A percentile compares a stretch with the other conserved stretches of the same genome.
Evolutionary conservation across 1,140 invertebrate genomes (phyloP).

Genomic region (Hyles vespertilio): DNA sequence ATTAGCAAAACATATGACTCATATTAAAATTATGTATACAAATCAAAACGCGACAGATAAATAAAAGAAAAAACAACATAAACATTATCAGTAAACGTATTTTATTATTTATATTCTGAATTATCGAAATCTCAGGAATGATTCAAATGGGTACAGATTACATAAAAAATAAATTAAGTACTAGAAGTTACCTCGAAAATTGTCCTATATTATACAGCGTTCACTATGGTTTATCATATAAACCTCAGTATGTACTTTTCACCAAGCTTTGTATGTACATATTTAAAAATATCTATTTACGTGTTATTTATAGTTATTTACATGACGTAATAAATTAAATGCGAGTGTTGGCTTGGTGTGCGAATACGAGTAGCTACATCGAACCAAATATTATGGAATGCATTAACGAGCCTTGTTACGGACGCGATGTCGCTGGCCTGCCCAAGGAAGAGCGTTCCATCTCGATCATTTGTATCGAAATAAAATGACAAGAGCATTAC

Average conservation of each 20-base stretch:
- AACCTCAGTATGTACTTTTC: constrained; percentile 52
- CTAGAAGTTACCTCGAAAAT: constrained; percentile 48
- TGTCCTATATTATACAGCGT: constrained; percentile 47
- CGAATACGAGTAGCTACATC: no score
- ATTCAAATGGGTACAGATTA: constrained; percentile 51
- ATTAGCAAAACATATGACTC: no score
- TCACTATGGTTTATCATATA: constrained; percentile 54
- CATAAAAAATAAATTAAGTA: constrained; percentile 67
- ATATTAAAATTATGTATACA: no score
- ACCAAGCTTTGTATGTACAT: constrained; percentile 50
- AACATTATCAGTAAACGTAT: not conserved
- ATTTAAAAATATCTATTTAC: constrained; percentile 31
- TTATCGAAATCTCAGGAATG: constrained; percentile 61
- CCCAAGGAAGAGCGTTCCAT: no score
- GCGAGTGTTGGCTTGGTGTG: constrained; percentile 27
- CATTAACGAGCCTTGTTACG: no score
- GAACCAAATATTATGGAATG: no score
- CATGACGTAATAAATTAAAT: constrained; percentile 26
- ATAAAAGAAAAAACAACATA: constrained; percentile 9
- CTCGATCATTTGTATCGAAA: no score
- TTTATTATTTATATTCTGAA: constrained; percentile 57
- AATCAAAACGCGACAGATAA: not conserved
- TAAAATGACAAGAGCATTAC: no score
- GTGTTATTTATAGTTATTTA: constrained; percentile 34
- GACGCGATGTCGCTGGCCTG: no score